Conservation (phyloP, 2,797 vertebrate species). For the Erithacus rubecula region DNA sequence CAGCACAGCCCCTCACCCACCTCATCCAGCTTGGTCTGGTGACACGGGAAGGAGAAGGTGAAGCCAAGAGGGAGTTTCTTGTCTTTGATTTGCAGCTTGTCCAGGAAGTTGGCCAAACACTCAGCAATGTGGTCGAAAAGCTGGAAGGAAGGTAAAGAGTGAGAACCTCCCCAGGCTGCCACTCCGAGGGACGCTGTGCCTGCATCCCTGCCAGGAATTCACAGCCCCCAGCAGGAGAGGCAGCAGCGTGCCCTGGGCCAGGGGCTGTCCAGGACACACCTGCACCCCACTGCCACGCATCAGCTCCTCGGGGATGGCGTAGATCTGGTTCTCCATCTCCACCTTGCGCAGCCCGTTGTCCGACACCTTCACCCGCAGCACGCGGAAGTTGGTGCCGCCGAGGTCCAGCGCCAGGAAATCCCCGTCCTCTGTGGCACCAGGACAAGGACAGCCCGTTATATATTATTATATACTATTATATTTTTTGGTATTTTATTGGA, state of each 20-base stretch:
- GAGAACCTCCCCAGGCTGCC: background rate
- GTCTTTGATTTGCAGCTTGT: conserved; percentile 90
- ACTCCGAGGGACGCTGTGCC: accelerated
- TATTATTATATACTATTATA: background rate
- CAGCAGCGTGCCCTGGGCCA: background rate
- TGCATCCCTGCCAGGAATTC: background rate
- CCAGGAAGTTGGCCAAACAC: conserved; percentile 90
- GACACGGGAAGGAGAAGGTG: conserved; percentile 95
- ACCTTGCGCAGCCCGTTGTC: conserved; percentile 87
- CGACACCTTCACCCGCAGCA: conserved; percentile 88
- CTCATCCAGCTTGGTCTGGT: conserved; percentile 93
- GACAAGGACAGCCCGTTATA: accelerated
- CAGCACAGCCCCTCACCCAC: conserved; percentile 67
- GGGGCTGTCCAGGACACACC: conserved; percentile 64
- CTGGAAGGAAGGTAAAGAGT: conserved; percentile 57
- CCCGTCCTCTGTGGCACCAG: conserved; percentile 82
- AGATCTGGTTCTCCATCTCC: conserved; percentile 95
- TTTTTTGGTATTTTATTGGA: background rate
- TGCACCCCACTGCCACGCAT: conserved; percentile 88
- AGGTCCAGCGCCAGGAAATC: conserved; percentile 93
- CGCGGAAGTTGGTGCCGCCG: conserved; percentile 91
- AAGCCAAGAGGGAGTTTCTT: conserved; percentile 94
- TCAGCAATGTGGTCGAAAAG: conserved; percentile 94
- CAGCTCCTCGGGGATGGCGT: conserved; percentile 88
- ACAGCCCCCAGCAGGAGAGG: background rate